Percentiles rank a stretch among this genome's conserved stretches.
Conservation (phyloP, 2,113 vertebrate genomes). For the Aix galericulata region DNA sequence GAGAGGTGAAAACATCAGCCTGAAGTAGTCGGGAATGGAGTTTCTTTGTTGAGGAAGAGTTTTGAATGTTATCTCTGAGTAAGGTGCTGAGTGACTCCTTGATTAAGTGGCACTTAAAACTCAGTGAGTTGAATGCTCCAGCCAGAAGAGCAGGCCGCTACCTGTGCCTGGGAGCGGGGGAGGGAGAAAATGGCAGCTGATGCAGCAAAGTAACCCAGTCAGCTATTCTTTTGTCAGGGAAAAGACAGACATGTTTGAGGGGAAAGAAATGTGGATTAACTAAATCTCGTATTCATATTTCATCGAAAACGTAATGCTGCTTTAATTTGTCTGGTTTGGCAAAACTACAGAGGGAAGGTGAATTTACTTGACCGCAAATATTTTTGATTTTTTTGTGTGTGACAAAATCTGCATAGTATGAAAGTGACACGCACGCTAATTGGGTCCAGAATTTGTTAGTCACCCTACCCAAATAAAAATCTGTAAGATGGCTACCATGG, state of each 20-base stretch:
- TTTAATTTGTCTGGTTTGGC: neutral
- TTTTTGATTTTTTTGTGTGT: neutral
- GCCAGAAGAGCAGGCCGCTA: neutral
- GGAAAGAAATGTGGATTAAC: neutral
- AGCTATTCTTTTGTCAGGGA: neutral
- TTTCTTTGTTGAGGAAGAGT: neutral
- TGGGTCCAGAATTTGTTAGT: neutral
- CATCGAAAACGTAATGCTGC: neutral
- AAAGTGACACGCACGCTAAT: neutral
- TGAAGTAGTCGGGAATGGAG: neutral
- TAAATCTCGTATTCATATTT: neutral
- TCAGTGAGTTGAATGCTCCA: neutral
- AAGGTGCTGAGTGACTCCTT: neutral
- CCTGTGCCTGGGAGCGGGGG: neutral
- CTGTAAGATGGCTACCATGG: neutral
- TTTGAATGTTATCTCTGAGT: neutral
- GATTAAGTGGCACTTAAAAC: neutral
- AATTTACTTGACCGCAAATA: neutral
- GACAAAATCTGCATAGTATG: neutral
- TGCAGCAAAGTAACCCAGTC: neutral
- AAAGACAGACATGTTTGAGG: neutral
- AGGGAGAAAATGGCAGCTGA: neutral
- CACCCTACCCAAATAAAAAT: neutral
- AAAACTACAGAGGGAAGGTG: neutral
- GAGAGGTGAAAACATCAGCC: neutral